Base-by-base conservation (phyloP, 2,797 vertebrate genomes). In the Poeciliopsis presidionis region DNA sequence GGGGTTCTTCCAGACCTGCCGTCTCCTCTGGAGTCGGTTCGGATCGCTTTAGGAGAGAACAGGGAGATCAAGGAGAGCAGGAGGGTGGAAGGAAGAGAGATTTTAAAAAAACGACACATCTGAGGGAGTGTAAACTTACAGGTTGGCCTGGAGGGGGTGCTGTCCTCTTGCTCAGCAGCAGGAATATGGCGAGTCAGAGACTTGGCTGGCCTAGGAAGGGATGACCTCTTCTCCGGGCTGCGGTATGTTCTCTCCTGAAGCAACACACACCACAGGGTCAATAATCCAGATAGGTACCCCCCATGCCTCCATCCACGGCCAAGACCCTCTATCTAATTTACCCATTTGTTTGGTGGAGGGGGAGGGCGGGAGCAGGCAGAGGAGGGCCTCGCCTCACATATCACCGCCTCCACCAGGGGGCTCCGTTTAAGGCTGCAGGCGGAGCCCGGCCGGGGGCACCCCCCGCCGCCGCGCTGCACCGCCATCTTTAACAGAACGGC, bases 211-310 rank as follows among this genome's bases (percentile, higher is more conserved):
- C 97, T 96, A 0, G 97, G 97, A 45, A 98, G 95, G 75, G 97
- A 97, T 4, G 97, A 98, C 78, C 97, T 97, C 89, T 98, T 98
- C 92, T 98, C 97, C 0, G 97, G 97, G 87, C 97, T 98, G 92
- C 95, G 97, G 91, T 92, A 95, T 1, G 96, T 78, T 86, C 97
- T 95, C 95, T 97, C 97, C 97, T 98, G 89, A 22, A 79, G n/a
- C 20, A 28, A 87, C 76, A 88, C 51, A 90, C 61, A 77, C 9
- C 45, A 55, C 36, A 59, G 55, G 67, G 53, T 88, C 70, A 75
- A 9, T 5, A 25, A 5, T 28, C 14, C 14, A 1, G 16, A 3
- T 14, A 0, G 0, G 1, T 3, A 25, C 36, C 41, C 5, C 11
- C 2, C 3, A 36, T 7, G 7, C 39, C 5, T 4, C 5, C 5